Base-by-base conservation (phyloP, 2,797 vertebrate genomes). In the Tarsius wallacei region DNA sequence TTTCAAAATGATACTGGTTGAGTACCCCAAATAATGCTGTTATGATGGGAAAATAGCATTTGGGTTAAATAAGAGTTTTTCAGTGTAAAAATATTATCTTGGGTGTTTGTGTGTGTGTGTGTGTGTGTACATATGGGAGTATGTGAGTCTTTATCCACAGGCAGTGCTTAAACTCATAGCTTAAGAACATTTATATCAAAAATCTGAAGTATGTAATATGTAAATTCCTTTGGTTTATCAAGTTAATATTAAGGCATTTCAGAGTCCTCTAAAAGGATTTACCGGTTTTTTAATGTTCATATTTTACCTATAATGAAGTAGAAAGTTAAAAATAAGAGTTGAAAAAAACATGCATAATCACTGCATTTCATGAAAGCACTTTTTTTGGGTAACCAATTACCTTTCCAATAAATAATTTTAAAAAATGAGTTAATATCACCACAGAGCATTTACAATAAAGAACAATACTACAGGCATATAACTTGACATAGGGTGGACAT, bases 221-320 rank as follows among this genome's bases (percentile, higher is more conserved):
- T 97, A 98, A 98, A 98, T 98, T 99, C 98, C 99, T 99, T 99
- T 99, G 99, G 99, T 99, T 99, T 98, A 90, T 97, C 97, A 98
- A 98, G 98, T 98, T 98, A 98, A 98, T 98, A 98, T 99, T 99
- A 99, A 99, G 99, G 99, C 99, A 99, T 99, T 98, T 98, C 95
- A 97, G 96, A 98, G 95, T 98, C 98, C 98, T 95, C 97, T 95
- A 97, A 95, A 98, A 99, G 98, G 98, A 98, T 98, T 96, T 96
- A 93, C 97, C 98, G 97, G 96, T 96, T 81, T 97, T 97, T 97
- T 85, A 70, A 98, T 98, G 73, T 91, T 96, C 89, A 96, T 97
- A 97, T 96, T 97, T 98, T 97, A 98, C 93, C 97, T 97, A 98
- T 89, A 97, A 97, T 97, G 96, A 97, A 98, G 98, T 98, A 98